Evolutionary conservation across 2,888 invertebrate genomes (phyloP).

Genomic region (Cenopis cana): DNA sequence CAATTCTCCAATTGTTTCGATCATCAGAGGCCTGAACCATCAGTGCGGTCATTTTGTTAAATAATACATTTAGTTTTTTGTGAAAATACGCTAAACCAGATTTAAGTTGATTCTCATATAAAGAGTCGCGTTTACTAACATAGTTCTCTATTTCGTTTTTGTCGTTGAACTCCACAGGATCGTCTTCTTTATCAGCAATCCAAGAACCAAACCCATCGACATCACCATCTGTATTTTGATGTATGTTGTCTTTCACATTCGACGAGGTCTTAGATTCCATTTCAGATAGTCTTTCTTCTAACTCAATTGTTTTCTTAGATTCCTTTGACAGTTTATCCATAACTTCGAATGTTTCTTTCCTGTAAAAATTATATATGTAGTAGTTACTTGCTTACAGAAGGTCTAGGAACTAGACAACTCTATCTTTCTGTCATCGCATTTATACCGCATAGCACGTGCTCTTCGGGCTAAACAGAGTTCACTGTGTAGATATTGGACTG

Average conservation of each 20-base stretch:
- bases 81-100: constrained; percentile 73
- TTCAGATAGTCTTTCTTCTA: constrained; percentile 68
- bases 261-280: constrained; percentile 56
- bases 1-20: constrained; percentile 72
- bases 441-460: neutral
- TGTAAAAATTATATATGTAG: constrained; percentile 48
- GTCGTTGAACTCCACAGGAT: constrained; percentile 60
- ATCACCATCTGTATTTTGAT: constrained; percentile 44
- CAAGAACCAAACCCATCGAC: constrained; percentile 68
- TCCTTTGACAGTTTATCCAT: constrained; percentile 70
- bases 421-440: neutral
- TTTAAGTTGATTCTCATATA: constrained; percentile 69
- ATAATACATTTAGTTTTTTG: constrained; percentile 73
- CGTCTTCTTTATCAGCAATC: constrained; percentile 63
- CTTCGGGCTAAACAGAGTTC: no score
- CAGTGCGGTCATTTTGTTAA: constrained; percentile 75
- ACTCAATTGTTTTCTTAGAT: constrained; percentile 65
- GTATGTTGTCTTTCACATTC: constrained; percentile 47
- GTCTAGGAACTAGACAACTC: no score
- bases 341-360: constrained; percentile 76
- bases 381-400: neutral
- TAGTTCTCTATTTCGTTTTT: constrained; percentile 60
- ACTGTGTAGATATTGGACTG: no score
- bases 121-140: constrained; percentile 57
- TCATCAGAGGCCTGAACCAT: constrained; percentile 74